Evolutionary conservation across 2,888 invertebrate species (phyloP), one percentile per base, ranked within the genome.

Genomic region (Lepidonotus clava): DNA sequence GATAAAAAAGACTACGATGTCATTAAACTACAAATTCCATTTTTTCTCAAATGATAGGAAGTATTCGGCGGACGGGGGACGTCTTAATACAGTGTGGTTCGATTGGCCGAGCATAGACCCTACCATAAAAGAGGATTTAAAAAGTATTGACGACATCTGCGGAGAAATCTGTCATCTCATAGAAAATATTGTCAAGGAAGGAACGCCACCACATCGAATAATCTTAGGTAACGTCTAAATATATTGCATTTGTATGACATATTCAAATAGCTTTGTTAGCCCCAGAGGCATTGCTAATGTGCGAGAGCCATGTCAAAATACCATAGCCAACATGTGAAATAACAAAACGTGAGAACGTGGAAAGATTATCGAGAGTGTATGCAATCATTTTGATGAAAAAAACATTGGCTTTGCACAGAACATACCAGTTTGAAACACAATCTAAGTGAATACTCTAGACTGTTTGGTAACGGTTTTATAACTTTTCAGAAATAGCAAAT

Each of bases 21-120:
- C n/a, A 67, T 67, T 67, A 67, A 34, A 67, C 8, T 34, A 67
- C 32, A 67, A 67, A 2, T 18, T 36, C n/a, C n/a, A n/a, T n/a
- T n/a, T n/a, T n/a, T n/a, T n/a, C n/a, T n/a, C n/a, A n/a, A n/a
- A n/a, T n/a, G n/a, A 11, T 87, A 96, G 96, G 90, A 96, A 96
- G 0, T 97, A 97, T 91, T 96, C 96, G 1, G 96, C 96, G 2
- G 93, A 95, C 24, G 94, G 95, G 83, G 96, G 96, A 46, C 94
- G 87, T 21, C 86, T 95, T 91, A 95, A 96, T 94, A 95, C 95
- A 91, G 97, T 97, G 0, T 98, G 97, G 97, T 97, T 97, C 94
- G 96, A 98, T 92, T 95, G 97, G 40, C 93, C 95, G 32, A 95
- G 95, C 21, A 95, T 97, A 66, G 95, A 95, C 0, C 96, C 95